Percentiles rank a stretch among this genome's conserved stretches.
Evolutionary conservation across 2,888 invertebrate species (phyloP).

Genomic region (Drosophila ustulata): DNA sequence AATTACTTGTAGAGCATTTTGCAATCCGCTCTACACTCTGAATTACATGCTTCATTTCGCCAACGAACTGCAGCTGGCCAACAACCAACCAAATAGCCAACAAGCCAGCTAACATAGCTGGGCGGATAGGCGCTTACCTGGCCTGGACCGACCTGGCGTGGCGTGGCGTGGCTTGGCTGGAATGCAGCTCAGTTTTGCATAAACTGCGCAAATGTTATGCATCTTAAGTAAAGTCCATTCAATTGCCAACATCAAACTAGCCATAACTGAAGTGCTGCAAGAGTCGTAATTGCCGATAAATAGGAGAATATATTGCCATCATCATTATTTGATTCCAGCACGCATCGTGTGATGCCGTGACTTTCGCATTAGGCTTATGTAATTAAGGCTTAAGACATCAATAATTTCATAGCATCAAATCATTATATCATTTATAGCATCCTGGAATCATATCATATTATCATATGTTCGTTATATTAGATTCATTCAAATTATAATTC

Average conservation of each 20-base stretch:
- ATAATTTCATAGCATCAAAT: no score
- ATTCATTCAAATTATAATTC: no score
- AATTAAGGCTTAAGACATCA: not conserved
- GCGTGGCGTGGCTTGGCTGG: slow-evolving; percentile 39
- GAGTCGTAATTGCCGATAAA: slow-evolving; percentile 67
- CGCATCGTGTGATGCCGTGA: slow-evolving; percentile 35
- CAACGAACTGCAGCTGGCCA: slow-evolving; percentile 44
- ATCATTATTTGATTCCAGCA: slow-evolving; percentile 38
- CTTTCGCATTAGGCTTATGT: slow-evolving; percentile 11
- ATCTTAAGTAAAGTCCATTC: slow-evolving; percentile 58
- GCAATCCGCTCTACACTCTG: slow-evolving; percentile 46
- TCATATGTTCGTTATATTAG: no score
- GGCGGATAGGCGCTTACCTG: slow-evolving; percentile 10
- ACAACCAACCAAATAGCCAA: slow-evolving; percentile 8
- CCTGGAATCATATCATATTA: no score
- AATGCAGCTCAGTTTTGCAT: slow-evolving; percentile 60
- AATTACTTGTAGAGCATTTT: slow-evolving; percentile 69
- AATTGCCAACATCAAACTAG: slow-evolving; percentile 37
- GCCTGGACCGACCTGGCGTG: slow-evolving; percentile 22
- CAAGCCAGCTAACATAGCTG: not conserved
- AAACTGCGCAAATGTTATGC: slow-evolving; percentile 74
- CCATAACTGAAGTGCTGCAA: slow-evolving; percentile 45
- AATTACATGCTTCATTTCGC: slow-evolving; percentile 78
- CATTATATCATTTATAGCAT: no score
- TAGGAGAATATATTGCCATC: slow-evolving; percentile 36